Base-by-base conservation (phyloP, 2,113 vertebrate genomes). In the Rhinolophus ferrumequinum region DNA sequence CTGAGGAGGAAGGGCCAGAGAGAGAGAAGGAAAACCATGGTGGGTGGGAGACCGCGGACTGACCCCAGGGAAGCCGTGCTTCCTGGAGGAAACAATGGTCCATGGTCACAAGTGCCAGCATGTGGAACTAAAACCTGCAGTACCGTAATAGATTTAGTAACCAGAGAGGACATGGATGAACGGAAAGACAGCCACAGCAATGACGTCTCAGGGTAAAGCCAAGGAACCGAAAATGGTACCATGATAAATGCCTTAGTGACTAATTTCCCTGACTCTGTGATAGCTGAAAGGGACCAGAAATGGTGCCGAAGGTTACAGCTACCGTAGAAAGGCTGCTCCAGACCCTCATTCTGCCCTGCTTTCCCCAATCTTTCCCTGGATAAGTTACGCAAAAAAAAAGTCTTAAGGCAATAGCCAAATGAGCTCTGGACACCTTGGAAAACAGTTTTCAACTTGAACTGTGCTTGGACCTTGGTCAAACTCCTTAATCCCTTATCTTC, bases 361-460 rank as follows among this genome's bases (percentile, higher is more conserved):
- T 5, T 76, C 13, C 5, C 18, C 8, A 58, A 4, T 8, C 8
- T 24, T 14, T 30, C 14, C 47, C 41, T 15, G 50, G 24, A 95
- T n/a, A 52, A 89, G 79, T 33, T 73, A 81, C 15, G 5, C 13
- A 56, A 8, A 52, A 38, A 35, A n/a, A 47, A 76, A 26, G 24
- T 50, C 44, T 52, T 54, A 6, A 72, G n/a, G 60, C 19, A 58
- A 76, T 2, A 75, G 52, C 15, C 3, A 75, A 76, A 64, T 75
- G 15, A 93, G 15, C 35, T 81, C 35, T 66, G 10, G 38, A 19
- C 6, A 85, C 8, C 54, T 19, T 28, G 14, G 52, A 64, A 92
- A 93, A 91, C 54, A 66, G 66, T 52, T 84, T 91, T 75, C 66
- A 84, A 38, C 33, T n/a, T 62, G 58, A 93, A 70, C 64, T 85